Evolutionary conservation across 2,797 vertebrate genomes (phyloP).

Genomic region (Meda fulgida): DNA sequence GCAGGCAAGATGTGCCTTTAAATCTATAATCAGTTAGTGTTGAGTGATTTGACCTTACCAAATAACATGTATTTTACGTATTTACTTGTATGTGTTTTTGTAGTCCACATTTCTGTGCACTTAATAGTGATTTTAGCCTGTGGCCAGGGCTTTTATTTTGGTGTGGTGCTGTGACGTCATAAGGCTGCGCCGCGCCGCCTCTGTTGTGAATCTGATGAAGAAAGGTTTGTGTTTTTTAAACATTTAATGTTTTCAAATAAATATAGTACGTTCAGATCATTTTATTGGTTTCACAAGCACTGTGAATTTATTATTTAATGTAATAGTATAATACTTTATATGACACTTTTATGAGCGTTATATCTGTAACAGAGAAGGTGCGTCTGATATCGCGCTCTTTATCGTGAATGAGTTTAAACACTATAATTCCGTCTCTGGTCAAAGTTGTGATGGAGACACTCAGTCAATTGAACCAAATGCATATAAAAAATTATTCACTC

Average conservation of each 20-base stretch:
- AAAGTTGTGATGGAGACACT: background rate
- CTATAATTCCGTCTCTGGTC: background rate
- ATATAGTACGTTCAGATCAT: background rate
- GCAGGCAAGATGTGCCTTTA: too few species aligned
- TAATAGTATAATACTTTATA: background rate
- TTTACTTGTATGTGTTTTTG: background rate
- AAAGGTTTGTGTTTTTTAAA: background rate
- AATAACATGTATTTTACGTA: background rate
- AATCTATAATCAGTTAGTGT: too few species aligned
- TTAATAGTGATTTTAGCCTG: background rate
- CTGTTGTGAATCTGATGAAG: background rate
- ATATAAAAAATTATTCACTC: fast-evolving
- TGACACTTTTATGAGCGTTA: background rate
- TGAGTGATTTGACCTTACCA: too few species aligned
- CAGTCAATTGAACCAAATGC: background rate
- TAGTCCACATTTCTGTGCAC: too few species aligned
- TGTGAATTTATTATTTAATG: background rate
- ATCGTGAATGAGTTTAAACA: background rate
- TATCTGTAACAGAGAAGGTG: background rate
- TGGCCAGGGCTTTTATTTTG: background rate
- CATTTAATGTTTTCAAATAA: background rate
- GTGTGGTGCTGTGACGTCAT: background rate
- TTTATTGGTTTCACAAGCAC: background rate
- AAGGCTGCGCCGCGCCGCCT: background rate
- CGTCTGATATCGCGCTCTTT: background rate